These are phyloP conservation scores for Oligia fasciuncula DNA, from an alignment of 2,888 invertebrate species.

Conservation along the genomic window DNA sequence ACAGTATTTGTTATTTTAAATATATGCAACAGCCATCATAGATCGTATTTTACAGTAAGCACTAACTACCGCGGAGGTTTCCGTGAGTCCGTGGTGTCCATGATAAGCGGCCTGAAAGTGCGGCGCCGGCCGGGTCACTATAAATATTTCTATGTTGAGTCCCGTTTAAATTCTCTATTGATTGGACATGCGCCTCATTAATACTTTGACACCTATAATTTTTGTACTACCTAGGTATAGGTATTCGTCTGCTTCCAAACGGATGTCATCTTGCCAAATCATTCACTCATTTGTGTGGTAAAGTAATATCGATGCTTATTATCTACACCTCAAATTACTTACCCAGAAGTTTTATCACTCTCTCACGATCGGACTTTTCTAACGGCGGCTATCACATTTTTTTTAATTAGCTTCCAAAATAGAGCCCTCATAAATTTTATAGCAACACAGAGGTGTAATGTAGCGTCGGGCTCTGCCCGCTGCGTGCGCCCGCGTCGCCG, in stretches of 20 bases:
- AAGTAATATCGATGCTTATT: conserved; percentile 65
- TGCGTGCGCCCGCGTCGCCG: conserved; percentile 69
- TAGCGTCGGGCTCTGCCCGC: conserved; percentile 70
- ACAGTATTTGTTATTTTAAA: conserved; percentile 28
- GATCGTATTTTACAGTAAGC: conserved; percentile 71
- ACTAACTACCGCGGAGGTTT: conserved; percentile 71
- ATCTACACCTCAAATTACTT: conserved; percentile 74
- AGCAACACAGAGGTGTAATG: conserved; percentile 81
- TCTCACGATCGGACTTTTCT: conserved; percentile 85
- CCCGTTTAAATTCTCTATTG: conserved; percentile 76
- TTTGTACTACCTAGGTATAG: conserved; percentile 37
- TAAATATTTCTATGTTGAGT: conserved; percentile 78
- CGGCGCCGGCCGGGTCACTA: conserved; percentile 76
- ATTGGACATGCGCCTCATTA: conserved; percentile 73
- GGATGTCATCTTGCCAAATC: conserved; percentile 13
- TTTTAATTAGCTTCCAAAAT: conserved; percentile 88
- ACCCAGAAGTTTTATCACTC: conserved; percentile 83
- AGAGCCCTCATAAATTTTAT: conserved; percentile 88
- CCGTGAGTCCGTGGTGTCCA: conserved; percentile 68
- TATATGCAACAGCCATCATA: conserved; percentile 52
- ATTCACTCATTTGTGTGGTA: conserved; percentile 40
- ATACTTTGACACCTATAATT: conserved; percentile 64
- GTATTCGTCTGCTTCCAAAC: conserved; percentile 43
- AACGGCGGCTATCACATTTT: conserved; percentile 83
- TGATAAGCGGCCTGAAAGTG: conserved; percentile 75